Base-by-base conservation (phyloP, 2,113 vertebrate species). In the Austrofundulus limnaeus region DNA sequence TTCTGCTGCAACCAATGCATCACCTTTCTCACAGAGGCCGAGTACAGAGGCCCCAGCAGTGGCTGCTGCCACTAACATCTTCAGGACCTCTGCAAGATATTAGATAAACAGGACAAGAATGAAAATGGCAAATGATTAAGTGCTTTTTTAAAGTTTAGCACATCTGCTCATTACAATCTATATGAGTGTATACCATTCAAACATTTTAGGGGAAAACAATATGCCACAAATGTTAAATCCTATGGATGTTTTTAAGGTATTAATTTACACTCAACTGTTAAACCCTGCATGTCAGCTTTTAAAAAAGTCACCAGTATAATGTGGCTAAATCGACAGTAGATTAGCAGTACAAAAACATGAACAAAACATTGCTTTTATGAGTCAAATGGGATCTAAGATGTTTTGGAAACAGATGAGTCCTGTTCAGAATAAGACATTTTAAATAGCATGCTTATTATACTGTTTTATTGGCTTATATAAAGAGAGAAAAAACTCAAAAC, bases 11-110 rank as follows among this genome's bases (percentile, higher is more conserved):
- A 99, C 95, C 91, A 95, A 92, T 77, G 92, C 87, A 4, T 99
- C 97, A 2, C 97, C 97, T 78, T 94, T 98, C 82, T 95, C 94
- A 25, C 97, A 98, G 41, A 98, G 88, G 79, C 91, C 94, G 56
- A 98, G 89, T 19, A 97, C 95, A 0, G 96, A 95, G 0, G 93
- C 90, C 9, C 95, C 96, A 0, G 93, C 75, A 31, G 77, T 87
- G 0, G 95, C 94, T 3, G 94, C 92, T 21, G 92, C 95, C 2
- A 95, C 92, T 74, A 98, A 86, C 0, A 85, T 47, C 1, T 95
- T 94, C 78, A 99, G 89, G 47, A 95, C 95, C 84, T 94, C 97
- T 99, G 66, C 61, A 57, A 25, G 28, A 21, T 21, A 10, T 56
- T 16, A 43, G 23, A 65, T 8, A 3, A 14, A 31, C 23, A 24